A percentile compares a stretch with the other conserved stretches of the same genome.
Conservation (phyloP, 2,888 invertebrate genomes). For the Platycheirus albimanus region DNA sequence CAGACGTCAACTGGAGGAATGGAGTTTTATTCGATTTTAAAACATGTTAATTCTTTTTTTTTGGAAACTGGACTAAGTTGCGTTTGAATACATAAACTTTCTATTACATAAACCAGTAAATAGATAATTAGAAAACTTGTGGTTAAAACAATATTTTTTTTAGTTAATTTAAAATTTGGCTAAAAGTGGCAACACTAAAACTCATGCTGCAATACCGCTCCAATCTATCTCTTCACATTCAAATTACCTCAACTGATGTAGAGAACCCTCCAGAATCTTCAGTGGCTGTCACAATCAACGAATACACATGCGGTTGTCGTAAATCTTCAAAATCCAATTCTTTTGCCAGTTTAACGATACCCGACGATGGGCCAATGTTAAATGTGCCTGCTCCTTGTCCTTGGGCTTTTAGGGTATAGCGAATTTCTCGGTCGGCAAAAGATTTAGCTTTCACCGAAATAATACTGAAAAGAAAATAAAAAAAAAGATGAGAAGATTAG, state of each 20-base stretch:
- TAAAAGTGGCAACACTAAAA: slow-evolving; percentile 25
- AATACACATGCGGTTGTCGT: slow-evolving; percentile 96
- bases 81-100: no score
- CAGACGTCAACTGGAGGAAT: no score
- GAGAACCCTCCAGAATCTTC: slow-evolving; percentile 99
- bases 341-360: slow-evolving; percentile 97
- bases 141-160: no score
- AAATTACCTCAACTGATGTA: slow-evolving; percentile 93
- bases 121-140: no score
- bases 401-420: slow-evolving; percentile 97
- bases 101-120: no score
- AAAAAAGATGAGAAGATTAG: slow-evolving; percentile 13
- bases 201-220: neutral
- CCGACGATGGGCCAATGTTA: slow-evolving; percentile 96
- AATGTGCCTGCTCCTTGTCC: slow-evolving; percentile 97
- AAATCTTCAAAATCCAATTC: slow-evolving; percentile 98
- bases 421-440: slow-evolving; percentile 97
- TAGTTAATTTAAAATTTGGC: no score
- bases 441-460: slow-evolving; percentile 98
- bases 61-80: no score
- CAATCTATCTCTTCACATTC: neutral
- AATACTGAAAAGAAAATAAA: slow-evolving; percentile 87
- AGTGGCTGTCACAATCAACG: slow-evolving; percentile 95
- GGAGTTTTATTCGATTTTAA: no score
- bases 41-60: no score